These are phyloP conservation scores for Lithobius niger DNA, from an alignment of 1,140 invertebrate species.

Conservation along the genomic window DNA sequence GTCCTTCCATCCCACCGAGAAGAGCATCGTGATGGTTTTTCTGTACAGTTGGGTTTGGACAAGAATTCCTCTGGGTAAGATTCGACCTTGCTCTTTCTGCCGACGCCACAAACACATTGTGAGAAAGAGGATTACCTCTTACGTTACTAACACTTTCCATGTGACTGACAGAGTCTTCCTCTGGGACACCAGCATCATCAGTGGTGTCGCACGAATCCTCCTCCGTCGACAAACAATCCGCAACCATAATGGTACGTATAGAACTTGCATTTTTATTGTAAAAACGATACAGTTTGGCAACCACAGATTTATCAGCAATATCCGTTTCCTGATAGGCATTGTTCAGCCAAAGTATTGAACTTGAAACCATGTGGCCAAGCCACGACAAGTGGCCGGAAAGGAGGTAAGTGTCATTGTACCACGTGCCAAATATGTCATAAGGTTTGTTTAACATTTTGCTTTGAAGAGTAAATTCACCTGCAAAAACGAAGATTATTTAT, in stretches of 20 bases:
- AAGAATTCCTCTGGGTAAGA: no score
- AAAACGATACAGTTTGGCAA: slow-evolving; percentile 61
- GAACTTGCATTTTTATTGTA: slow-evolving; percentile 72
- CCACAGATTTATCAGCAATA: slow-evolving; percentile 66
- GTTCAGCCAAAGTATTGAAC: slow-evolving; percentile 67
- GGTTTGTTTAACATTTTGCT: slow-evolving; percentile 72
- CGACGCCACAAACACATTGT: background rate
- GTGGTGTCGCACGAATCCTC: slow-evolving; percentile 6
- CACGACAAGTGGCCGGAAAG: slow-evolving; percentile 66
- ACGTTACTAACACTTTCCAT: slow-evolving; percentile 7
- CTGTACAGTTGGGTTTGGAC: no score
- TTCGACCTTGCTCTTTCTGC: background rate
- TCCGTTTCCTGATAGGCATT: slow-evolving; percentile 55
- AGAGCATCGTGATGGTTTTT: no score
- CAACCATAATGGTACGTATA: slow-evolving; percentile 57
- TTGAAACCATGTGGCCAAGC: slow-evolving; percentile 62
- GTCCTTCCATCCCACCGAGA: no score
- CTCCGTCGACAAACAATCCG: slow-evolving; percentile 40
- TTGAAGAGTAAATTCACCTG: slow-evolving; percentile 55
- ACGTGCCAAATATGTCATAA: slow-evolving; percentile 78
- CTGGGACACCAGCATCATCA: slow-evolving; percentile 1
- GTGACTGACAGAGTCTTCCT: background rate
- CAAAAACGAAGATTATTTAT: no score
- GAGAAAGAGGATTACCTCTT: background rate
- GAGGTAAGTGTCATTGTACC: slow-evolving; percentile 71